Evolutionary conservation across 2,113 vertebrate species (phyloP).

Genomic region (Poeciliopsis turrubarensis): DNA sequence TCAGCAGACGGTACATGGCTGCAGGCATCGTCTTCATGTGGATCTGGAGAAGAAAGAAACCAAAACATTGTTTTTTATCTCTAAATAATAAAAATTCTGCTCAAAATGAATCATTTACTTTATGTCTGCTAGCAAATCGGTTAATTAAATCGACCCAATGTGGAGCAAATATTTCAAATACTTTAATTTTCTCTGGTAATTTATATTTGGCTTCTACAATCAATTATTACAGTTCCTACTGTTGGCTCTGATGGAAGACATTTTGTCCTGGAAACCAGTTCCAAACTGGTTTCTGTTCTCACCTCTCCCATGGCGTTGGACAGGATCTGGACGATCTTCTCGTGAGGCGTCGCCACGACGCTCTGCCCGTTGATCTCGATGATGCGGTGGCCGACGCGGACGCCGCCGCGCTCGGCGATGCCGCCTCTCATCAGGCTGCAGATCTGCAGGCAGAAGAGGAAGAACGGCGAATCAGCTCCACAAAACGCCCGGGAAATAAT

Average conservation of each 20-base stretch:
- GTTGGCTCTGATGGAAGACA: too few relatives aligned
- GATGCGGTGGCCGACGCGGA: slow-evolving; percentile 96
- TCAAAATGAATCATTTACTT: too few relatives aligned
- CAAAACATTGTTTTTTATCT: too few relatives aligned
- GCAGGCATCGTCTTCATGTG: slow-evolving; percentile 99
- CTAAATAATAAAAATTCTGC: too few relatives aligned
- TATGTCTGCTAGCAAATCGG: too few relatives aligned
- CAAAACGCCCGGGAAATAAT: background rate
- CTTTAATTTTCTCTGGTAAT: too few relatives aligned
- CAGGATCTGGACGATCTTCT: slow-evolving; percentile 97
- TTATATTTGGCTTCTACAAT: too few relatives aligned
- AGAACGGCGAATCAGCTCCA: background rate
- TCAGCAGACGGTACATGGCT: slow-evolving; percentile 97
- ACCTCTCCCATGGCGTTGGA: slow-evolving; percentile 99
- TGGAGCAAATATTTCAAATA: too few relatives aligned
- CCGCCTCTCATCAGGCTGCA: slow-evolving; percentile 98
- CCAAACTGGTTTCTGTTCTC: slow-evolving; percentile 26
- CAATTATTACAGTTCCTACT: too few relatives aligned
- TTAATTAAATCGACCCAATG: too few relatives aligned
- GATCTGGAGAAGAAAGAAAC: slow-evolving; percentile 81
- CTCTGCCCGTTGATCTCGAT: slow-evolving; percentile 98
- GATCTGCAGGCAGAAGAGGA: slow-evolving; percentile 80
- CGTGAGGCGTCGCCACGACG: slow-evolving; percentile 95
- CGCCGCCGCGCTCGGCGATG: slow-evolving; percentile 94
- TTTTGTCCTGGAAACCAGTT: background rate